These are phyloP conservation scores for Etheostoma nigrum DNA, from an alignment of 2,797 vertebrate species.

Conservation along the genomic window DNA sequence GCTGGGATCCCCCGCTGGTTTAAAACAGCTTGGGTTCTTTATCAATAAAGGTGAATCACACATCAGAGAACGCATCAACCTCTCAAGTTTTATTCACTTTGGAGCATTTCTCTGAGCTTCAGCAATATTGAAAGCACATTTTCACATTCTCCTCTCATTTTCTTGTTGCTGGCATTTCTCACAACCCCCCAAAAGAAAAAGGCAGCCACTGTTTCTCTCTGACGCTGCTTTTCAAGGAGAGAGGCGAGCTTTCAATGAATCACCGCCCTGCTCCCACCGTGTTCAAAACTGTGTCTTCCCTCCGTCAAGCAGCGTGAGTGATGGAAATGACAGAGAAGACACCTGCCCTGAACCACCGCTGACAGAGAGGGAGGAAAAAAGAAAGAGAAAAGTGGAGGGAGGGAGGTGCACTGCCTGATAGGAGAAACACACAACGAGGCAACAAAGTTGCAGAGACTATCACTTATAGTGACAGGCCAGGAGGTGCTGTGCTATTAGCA, in stretches of 20 bases:
- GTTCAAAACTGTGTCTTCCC: constrained; percentile 69
- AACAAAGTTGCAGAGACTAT: constrained; percentile 82
- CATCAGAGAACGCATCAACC: constrained; percentile 38
- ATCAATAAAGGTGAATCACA: constrained; percentile 52
- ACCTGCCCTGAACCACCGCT: constrained; percentile 76
- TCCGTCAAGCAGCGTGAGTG: constrained; percentile 78
- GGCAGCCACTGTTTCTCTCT: constrained; percentile 32
- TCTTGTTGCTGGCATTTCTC: constrained; percentile 47
- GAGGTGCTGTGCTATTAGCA: constrained; percentile 83
- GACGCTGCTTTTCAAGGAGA: constrained; percentile 53
- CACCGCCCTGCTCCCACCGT: constrained; percentile 53
- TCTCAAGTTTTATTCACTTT: constrained; percentile 43
- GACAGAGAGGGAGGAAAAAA: constrained; percentile 54
- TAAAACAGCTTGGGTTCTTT: constrained; percentile 37
- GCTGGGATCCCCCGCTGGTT: constrained; percentile 43
- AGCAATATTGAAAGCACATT: constrained; percentile 25
- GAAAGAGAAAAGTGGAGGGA: constrained; percentile 43
- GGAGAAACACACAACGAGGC: constrained; percentile 76
- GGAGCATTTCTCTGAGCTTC: constrained; percentile 32
- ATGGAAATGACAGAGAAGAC: constrained; percentile 78
- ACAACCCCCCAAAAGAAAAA: constrained; percentile 33
- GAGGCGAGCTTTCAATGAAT: constrained; percentile 71
- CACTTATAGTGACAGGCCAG: constrained; percentile 85
- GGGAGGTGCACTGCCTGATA: constrained; percentile 65
- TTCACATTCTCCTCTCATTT: constrained; percentile 33